Conservation (phyloP, 2,113 vertebrate genomes). For the Plecturocebus donacophilus region DNA sequence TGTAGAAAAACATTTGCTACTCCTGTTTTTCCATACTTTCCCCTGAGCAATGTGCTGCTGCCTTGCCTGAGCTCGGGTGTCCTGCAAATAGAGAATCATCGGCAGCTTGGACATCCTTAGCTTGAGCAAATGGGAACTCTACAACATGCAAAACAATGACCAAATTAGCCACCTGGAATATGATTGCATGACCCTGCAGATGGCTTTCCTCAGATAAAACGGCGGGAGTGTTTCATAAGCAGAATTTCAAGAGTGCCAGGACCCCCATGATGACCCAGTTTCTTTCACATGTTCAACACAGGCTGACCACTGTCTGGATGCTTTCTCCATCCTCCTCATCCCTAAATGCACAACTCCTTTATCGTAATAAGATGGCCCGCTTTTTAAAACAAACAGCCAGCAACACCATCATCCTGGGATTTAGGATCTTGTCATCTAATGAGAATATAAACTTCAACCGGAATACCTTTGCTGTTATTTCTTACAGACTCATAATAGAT, state of each 20-base stretch:
- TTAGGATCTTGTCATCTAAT: neutral
- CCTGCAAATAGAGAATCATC: neutral
- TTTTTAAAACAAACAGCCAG: neutral
- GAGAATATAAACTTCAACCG: neutral
- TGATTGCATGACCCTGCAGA: neutral
- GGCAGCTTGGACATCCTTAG: neutral
- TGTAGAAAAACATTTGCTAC: neutral
- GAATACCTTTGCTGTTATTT: neutral
- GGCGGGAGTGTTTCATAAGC: rapidly evolving
- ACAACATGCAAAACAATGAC: neutral
- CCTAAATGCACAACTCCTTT: neutral
- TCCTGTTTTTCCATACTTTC: neutral
- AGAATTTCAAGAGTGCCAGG: neutral
- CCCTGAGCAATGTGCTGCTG: neutral
- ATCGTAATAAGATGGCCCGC: neutral
- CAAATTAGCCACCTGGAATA: neutral
- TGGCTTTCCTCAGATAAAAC: neutral
- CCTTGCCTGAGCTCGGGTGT: neutral
- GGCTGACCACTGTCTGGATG: neutral
- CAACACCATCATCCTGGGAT: neutral
- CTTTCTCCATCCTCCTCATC: rapidly evolving
- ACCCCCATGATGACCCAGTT: neutral
- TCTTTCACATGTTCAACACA: neutral
- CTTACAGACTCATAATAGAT: neutral
- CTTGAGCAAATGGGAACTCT: neutral